These are phyloP conservation scores for Propithecus deckenii DNA, from an alignment of 2,797 vertebrate genomes.

Conservation along the genomic window DNA sequence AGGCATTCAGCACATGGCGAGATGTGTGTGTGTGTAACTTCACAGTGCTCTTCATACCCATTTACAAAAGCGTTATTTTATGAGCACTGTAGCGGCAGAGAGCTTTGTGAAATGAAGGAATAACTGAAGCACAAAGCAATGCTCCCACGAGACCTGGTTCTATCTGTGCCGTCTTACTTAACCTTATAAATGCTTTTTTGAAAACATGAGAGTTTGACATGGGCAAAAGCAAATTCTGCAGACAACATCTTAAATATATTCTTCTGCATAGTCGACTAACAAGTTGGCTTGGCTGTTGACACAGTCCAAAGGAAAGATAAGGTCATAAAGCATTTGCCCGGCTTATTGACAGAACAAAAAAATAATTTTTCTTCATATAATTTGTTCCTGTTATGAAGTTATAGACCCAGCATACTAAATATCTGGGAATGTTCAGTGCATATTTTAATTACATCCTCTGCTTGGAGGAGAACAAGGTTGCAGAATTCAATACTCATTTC, in stretches of 20 bases:
- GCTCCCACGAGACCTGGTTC: neutral
- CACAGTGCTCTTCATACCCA: neutral
- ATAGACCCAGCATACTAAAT: slow-evolving; percentile 54
- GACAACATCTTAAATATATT: neutral
- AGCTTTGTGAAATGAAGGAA: slow-evolving; percentile 30
- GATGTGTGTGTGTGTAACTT: neutral
- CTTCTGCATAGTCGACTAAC: neutral
- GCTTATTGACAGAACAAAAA: slow-evolving; percentile 29
- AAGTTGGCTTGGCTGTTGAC: neutral
- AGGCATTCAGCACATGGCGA: neutral
- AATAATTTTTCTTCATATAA: slow-evolving; percentile 52
- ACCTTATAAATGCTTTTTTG: neutral
- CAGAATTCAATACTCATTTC: slow-evolving; percentile 37
- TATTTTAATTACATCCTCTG: slow-evolving; percentile 65
- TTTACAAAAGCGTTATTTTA: slow-evolving; percentile 42
- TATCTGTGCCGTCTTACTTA: neutral
- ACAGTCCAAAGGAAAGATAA: slow-evolving; percentile 47
- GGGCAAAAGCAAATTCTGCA: slow-evolving; percentile 1
- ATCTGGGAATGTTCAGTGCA: neutral
- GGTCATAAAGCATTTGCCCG: slow-evolving; percentile 36
- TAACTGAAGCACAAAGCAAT: neutral
- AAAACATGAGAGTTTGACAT: slow-evolving; percentile 33
- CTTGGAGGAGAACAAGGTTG: slow-evolving; percentile 11
- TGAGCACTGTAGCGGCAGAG: slow-evolving; percentile 14
- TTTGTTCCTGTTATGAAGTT: slow-evolving; percentile 22